Percentiles rank a stretch among this genome's conserved stretches.
Evolutionary conservation across 2,797 vertebrate species (phyloP).

Genomic region (Pantherophis vulpinus): DNA sequence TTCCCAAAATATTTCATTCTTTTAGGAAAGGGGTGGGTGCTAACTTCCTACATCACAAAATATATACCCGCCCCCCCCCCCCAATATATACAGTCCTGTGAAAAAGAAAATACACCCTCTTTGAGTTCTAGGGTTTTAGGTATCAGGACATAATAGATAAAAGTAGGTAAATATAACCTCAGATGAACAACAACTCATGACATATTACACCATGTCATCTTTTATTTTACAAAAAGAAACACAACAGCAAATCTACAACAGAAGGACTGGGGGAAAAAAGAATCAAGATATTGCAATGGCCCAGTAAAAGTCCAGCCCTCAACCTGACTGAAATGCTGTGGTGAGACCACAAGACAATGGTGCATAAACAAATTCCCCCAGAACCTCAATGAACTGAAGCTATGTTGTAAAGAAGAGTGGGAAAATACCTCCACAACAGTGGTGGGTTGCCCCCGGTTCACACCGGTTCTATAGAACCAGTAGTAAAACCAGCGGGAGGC

Average conservation of each 20-base stretch:
- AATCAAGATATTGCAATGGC: neutral
- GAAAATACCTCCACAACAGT: no score
- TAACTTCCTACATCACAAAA: neutral
- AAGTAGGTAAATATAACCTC: neutral
- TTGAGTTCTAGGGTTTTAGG: neutral
- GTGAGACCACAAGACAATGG: neutral
- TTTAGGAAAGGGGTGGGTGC: no score
- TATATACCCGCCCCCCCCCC: neutral
- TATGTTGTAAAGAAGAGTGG: neutral
- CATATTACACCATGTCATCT: neutral
- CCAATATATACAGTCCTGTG: neutral
- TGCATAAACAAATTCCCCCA: neutral
- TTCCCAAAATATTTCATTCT: no score
- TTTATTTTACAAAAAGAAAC: neutral
- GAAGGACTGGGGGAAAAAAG: neutral
- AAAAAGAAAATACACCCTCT: neutral
- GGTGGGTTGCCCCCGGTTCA: no score
- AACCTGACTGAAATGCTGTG: neutral
- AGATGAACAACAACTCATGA: neutral
- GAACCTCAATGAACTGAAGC: neutral
- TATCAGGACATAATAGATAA: neutral
- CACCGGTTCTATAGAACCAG: no score
- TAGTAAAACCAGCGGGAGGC: no score
- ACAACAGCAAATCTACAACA: neutral
- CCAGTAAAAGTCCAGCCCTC: neutral